Evolutionary conservation across 2,888 invertebrate genomes (phyloP), one percentile per base, ranked within the genome.

Genomic region (Torymus texanus): DNA sequence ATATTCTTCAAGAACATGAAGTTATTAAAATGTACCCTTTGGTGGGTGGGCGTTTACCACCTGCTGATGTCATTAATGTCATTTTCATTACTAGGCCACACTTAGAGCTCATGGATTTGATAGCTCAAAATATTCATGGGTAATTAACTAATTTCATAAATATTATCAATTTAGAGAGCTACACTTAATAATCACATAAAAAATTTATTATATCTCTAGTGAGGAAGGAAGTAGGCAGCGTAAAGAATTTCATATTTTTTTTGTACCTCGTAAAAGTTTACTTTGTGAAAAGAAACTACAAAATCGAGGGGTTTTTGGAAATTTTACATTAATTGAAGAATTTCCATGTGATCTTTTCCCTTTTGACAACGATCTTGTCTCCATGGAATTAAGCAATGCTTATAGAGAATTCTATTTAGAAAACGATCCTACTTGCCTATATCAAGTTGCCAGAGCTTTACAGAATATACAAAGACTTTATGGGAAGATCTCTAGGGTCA

Each of bases 341-440:
- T 95, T 97, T 85, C 93, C 94, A 79, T 95, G 97, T 90, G 95
- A 97, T 85, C 93, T 98, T 62, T 96, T 97, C 88, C 97, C 98
- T 0, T 94, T 98, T 85, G 98, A 98, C 86, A 95, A 94, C 86
- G 98, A 98, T 91, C 92, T 98, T 12, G 93, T 98, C 85, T 97
- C 98, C 0, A 95, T 98, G 94, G 98, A 98, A 91, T 92, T 96
- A 83, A 94, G 94, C 51, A 93, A 94, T 86, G 94, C 95, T 21
- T 97, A 84, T 86, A 94, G 94, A 80, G 98, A 98, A 89, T 95
- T 95, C 86, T 93, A 95, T 82, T 91, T 98, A 77, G 97, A 98
- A 89, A 96, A 96, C 83, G 98, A 98, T 90, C 95, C 96, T 0
- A 96, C 97, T 0, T 94, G 95, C 83, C 91, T 98, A 70, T 97